Base-by-base conservation (phyloP, 1,140 invertebrate species). In the Apis florea region DNA sequence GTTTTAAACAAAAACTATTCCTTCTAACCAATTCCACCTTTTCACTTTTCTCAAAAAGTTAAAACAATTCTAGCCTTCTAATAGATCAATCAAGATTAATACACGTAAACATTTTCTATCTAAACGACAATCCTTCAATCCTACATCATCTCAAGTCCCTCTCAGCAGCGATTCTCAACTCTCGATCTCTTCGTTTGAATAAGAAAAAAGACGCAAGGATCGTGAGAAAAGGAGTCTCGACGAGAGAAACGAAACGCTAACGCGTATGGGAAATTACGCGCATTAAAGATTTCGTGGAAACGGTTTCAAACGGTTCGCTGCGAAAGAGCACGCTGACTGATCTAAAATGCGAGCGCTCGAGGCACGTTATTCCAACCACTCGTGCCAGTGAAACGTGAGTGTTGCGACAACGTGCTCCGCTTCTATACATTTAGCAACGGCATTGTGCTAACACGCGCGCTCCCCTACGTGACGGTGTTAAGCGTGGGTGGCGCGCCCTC, bases 351-450 rank as follows among this genome's bases (percentile, higher is more conserved):
- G 26, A 73, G 61, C 59, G 82, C 81, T 61, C 63, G 72, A 31
- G 59, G 53, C 59, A 83, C 74, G 84, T 82, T 85, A 81, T 83
- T 82, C 82, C 58, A 26, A 26, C 31, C 76, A 80, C 83, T 88
- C 71, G 84, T 87, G 63, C 72, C 68, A n/a, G 53, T 59, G 83
- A 81, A 79, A 87, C 83, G 75, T 80, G 85, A 88, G 73, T 84
- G 85, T 84, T 84, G 66, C 79, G 85, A 87, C 87, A 88, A 85
- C 79, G 79, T 88, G 54, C 71, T 87, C 83, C 68, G 81, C 71
- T 88, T 11, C 63, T 66, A 69, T 88, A 81, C 70, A 80, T 85
- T 85, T 79, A 82, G 79, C 53, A 75, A 68, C 47, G 66, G 86
- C 83, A 84, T 83, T 81, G 73, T 80, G 71, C 86, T 63, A 83